Percentiles rank a stretch among this genome's conserved stretches.
phyloP scores from a whole-genome alignment of 2,888 invertebrate genomes.

The Muscina levida region DNA sequence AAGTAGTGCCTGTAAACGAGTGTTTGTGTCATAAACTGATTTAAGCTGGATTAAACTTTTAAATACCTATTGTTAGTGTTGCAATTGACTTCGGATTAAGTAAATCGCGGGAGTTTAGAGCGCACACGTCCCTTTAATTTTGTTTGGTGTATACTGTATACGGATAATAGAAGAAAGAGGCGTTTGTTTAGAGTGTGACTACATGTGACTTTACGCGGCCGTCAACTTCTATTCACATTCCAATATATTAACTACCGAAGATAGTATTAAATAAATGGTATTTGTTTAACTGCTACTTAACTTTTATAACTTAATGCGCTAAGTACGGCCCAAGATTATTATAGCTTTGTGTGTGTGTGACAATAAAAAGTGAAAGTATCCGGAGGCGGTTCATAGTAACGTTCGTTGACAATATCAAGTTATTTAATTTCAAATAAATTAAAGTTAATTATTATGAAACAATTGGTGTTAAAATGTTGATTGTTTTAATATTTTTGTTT shows the following conservation, averaged over 20 bases:
- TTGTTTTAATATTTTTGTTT: too few relatives aligned
- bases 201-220: too few relatives aligned
- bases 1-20: not conserved
- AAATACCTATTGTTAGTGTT: slow-evolving; percentile 1
- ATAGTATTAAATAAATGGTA: slow-evolving; percentile 11
- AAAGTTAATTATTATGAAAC: too few relatives aligned
- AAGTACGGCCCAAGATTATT: slow-evolving; percentile 3
- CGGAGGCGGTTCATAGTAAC: too few relatives aligned
- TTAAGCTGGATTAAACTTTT: slow-evolving; percentile 41
- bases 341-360: not conserved
- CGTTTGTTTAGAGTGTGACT: slow-evolving; percentile 27
- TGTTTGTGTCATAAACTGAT: slow-evolving; percentile 21
- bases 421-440: too few relatives aligned
- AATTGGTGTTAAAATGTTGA: too few relatives aligned
- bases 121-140: too few relatives aligned
- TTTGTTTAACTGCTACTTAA: slow-evolving; percentile 20
- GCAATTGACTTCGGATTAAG: slow-evolving; percentile 21
- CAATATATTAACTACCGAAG: not conserved
- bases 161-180: too few relatives aligned
- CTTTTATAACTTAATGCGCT: slow-evolving; percentile 41
- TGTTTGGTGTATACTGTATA: too few relatives aligned
- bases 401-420: too few relatives aligned
- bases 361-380: slow-evolving; percentile 19
- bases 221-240: too few relatives aligned
- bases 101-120: not conserved